Base-by-base conservation (phyloP, 92 coral and sea anemone genomes). In the Nematostella vectensis region DNA sequence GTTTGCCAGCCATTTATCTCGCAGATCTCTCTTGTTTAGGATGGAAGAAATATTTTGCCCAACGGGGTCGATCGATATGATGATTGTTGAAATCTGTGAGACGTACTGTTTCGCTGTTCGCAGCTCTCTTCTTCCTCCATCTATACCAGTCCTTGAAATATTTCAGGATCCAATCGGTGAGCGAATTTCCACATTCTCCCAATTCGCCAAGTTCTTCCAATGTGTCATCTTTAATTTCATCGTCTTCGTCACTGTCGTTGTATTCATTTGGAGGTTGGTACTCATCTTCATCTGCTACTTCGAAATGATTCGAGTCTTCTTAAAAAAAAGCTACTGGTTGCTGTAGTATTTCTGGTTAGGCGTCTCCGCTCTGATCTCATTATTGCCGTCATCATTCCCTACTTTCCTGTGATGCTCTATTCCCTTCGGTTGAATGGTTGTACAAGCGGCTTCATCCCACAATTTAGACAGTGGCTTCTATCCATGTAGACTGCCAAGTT, bases 121-220 rank as follows among this genome's bases (percentile, higher is more conserved):
- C 9, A 19, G 49, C 29, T 61, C 71, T 39, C 75, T 76, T 23
- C 56, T 30, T 27, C 83, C 83, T 30, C 77, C 77, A 39, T 69
- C 83, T 61, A 64, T 57, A 30, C 83, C 71, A 76, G 22, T 54
- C 22, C 39, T 61, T 50, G 68, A 69, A 76, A 29, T 52, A 13
- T 15, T 58, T 54, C 25, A 51, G 61, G 27, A 38, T 45, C 17
- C 11, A 29, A 19, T 69, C 76, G 27, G 76, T 69, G 28, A 29
- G 29, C 19, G 61, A 26, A 40, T 69, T 69, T 24, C 19, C 23
- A 12, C n/a, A n/a, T n/a, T 52, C 36, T 4, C 25, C 24, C n/a
- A 42, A n/a, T 17, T 45, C 16, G 26, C 38, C 61, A 3, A 21
- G 6, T 18, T 27, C 28, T n/a, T 58, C 47, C 25, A 29, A 58